phyloP scores from a whole-genome alignment of 2,888 invertebrate species.

The Calephelis perditalis region DNA sequence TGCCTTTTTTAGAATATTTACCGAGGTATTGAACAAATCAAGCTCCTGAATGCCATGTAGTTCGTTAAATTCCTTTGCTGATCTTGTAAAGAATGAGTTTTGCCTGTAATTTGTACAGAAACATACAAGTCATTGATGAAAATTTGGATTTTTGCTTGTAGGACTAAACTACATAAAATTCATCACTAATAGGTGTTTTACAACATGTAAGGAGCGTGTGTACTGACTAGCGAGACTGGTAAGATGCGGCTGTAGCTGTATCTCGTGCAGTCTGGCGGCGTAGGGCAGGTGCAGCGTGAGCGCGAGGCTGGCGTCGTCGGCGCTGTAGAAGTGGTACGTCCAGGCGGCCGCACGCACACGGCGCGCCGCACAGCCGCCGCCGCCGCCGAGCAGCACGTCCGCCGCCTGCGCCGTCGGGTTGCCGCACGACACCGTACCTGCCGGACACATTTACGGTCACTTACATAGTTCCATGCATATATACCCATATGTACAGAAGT shows the following conservation, averaged over 20 bases:
- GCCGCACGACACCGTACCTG: constrained; percentile 85
- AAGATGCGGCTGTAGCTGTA: constrained; percentile 91
- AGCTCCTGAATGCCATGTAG: too few species aligned
- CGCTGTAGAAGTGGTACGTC: constrained; percentile 97
- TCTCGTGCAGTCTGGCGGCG: constrained; percentile 91
- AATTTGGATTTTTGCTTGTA: too few species aligned
- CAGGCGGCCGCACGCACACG: constrained; percentile 94
- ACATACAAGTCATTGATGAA: too few species aligned
- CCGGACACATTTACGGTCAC: neutral
- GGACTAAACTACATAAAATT: too few species aligned
- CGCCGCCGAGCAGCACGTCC: constrained; percentile 89
- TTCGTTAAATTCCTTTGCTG: too few species aligned
- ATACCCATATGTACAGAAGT: too few species aligned
- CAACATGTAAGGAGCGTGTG: neutral
- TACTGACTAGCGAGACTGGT: constrained; percentile 86
- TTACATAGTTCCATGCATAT: too few species aligned
- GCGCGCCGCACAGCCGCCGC: constrained; percentile 86
- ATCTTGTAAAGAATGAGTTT: too few species aligned
- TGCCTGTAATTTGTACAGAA: too few species aligned
- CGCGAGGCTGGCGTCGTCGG: constrained; percentile 90
- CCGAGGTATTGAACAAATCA: too few species aligned
- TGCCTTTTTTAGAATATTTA: too few species aligned
- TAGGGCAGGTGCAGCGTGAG: constrained; percentile 92
- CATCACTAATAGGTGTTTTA: too few species aligned
- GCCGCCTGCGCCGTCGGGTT: constrained; percentile 93